Conservation (phyloP, 1,140 invertebrate species). For the Matsumurasca onukii region DNA sequence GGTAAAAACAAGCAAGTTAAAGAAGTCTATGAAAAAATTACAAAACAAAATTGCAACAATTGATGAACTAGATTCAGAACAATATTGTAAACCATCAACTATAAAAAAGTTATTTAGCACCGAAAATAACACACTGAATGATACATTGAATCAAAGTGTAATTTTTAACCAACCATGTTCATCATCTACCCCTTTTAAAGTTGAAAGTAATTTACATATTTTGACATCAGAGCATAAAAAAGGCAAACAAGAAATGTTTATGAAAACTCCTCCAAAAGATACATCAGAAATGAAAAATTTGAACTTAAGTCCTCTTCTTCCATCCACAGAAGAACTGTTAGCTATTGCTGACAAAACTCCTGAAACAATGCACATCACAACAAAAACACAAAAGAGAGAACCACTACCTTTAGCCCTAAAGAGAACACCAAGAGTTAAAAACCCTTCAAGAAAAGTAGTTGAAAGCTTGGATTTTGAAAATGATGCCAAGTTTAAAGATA, state of each 20-base stretch:
- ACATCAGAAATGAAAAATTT: background rate
- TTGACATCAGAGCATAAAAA: too few relatives aligned
- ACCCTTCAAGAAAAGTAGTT: constrained; percentile 1
- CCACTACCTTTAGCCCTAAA: constrained; percentile 4
- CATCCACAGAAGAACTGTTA: background rate
- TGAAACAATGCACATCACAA: background rate
- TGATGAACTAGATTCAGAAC: too few relatives aligned
- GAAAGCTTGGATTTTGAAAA: constrained; percentile 12
- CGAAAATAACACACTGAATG: too few relatives aligned
- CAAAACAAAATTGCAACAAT: too few relatives aligned
- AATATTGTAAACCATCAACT: too few relatives aligned
- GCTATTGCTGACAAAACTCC: background rate
- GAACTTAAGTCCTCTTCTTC: background rate
- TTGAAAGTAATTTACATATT: too few relatives aligned
- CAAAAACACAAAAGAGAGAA: background rate
- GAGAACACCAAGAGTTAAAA: constrained; percentile 7
- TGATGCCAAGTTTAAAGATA: too few relatives aligned
- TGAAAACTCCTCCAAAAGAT: background rate
- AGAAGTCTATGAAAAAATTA: too few relatives aligned
- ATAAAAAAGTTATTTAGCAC: too few relatives aligned
- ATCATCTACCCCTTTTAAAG: constrained; percentile 1
- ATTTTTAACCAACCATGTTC: constrained; percentile 1
- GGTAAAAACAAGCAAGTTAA: too few relatives aligned
- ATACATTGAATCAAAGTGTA: background rate
- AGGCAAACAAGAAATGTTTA: background rate